Base-by-base conservation (phyloP, 2,797 vertebrate genomes). In the Smutsia gigantea region DNA sequence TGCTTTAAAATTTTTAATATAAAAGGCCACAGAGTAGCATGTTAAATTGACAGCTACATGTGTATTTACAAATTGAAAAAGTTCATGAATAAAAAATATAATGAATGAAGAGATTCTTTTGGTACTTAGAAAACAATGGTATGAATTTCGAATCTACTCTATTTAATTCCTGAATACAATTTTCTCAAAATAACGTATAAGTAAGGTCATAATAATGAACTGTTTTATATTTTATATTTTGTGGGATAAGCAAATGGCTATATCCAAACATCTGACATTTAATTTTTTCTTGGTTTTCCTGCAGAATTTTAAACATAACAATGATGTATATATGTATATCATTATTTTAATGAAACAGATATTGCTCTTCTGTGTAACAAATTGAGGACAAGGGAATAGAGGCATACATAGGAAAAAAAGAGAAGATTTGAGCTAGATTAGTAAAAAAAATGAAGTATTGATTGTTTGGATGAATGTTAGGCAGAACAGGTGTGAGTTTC, bases 51-150 rank as follows among this genome's bases (percentile, higher is more conserved):
- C 34, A 88, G 31, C 55, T 94, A n/a, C 46, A 53, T 2, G 6
- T 53, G 5, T 53, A 46, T 9, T 84, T 90, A 79, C 34, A 75
- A 77, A 77, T 42, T 31, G 49, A 86, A 75, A 74, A 74, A 90
- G 12, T 68, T 82, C 75, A 77, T 25, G 31, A 92, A 92, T 85
- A 71, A 61, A 78, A 49, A 75, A 68, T 64, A 69, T 69, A 82
- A 72, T 79, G 57, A 93, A 31, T 88, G 42, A 92, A 88, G 49
- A 89, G 57, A 85, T 89, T 85, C 88, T 93, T 91, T 90, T 42
- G 37, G 61, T 69, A 86, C 27, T 86, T 89, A 31, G n/a, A 94
- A 94, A 77, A 92, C 9, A 74, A 46, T 79, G 14, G 15, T n/a
- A 55, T 71, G 53, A 72, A 19, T 61, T 72, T 93, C 79, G n/a